Base-by-base conservation (phyloP, 2,797 vertebrate genomes). In the Clarias laeviceps region DNA sequence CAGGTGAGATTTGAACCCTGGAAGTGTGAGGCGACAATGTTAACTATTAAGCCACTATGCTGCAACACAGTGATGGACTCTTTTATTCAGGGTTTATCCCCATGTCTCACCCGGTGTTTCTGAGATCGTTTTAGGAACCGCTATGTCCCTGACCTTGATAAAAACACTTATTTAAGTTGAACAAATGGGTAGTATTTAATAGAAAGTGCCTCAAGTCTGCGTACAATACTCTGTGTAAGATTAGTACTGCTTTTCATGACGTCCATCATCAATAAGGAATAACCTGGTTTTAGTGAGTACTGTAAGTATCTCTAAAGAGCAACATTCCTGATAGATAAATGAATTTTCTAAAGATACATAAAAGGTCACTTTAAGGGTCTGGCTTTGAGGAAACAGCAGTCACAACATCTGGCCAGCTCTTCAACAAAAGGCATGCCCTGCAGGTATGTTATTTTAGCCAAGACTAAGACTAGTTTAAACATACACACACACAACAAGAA, bases 361-460 rank as follows among this genome's bases (percentile, higher is more conserved):
- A 45, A 11, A 50, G 18, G n/a, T 4, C 24, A 32, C 9, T 59
- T 29, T 11, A n/a, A 78, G 12, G 32, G 15, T 61, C 2, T n/a
- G 18, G 3, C 22, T 79, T 17, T 45, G 37, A 40, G 24, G 9
- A 20, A 45, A 65, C 61, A 65, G 15, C 32, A 24, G 34, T 37
- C 32, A 5, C 61, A 80, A 54, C 79, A 80, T 66, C 79, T 80
- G 62, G 40, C 62, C 12, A 65, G 61, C 24, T 27, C 32, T 62
- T 79, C 12, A n/a, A 11, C 57, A n/a, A 32, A 34, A 22, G 24
- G 9, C 73, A 76, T 20, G 34, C n/a, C 37, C 61, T 80, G 24
- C 6, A 45, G 24, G 15, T 18, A 1, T 80, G 24, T 50, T 77
- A 17, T 34, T 59, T 59, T 59, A 77, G 1, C 17, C 6, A 24